These are phyloP conservation scores for Abramis brama DNA, from an alignment of 2,113 vertebrate species.

Conservation along the genomic window DNA sequence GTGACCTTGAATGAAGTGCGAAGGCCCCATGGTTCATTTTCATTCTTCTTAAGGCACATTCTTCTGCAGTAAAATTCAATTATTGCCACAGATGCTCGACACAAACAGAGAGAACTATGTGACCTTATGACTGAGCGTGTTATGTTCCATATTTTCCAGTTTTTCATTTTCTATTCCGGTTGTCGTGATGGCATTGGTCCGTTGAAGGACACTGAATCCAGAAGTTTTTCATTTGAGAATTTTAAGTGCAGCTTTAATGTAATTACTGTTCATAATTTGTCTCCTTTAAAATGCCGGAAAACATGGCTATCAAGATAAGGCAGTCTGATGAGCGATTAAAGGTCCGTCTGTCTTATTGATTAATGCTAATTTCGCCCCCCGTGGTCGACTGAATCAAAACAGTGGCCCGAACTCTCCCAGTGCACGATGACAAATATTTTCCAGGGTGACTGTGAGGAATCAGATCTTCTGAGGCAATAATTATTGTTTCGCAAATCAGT, in stretches of 20 bases:
- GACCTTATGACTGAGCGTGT: background rate
- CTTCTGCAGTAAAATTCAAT: background rate
- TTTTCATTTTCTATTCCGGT: background rate
- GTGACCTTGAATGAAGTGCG: slow-evolving; percentile 28
- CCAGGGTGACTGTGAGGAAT: background rate
- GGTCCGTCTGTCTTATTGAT: slow-evolving; percentile 16
- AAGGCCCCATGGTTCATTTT: background rate
- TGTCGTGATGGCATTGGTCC: background rate
- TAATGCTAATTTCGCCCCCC: slow-evolving; percentile 37
- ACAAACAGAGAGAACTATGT: background rate
- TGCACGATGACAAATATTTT: slow-evolving; percentile 1
- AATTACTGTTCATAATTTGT: slow-evolving; percentile 4
- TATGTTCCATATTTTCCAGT: background rate
- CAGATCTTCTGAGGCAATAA: background rate
- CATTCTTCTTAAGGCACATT: slow-evolving; percentile 11
- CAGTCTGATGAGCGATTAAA: slow-evolving; percentile 31
- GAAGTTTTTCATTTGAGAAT: background rate
- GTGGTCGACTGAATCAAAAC: slow-evolving; percentile 22
- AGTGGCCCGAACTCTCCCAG: background rate
- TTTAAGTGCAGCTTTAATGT: slow-evolving; percentile 17
- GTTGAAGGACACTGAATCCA: background rate
- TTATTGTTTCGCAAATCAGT: slow-evolving; percentile 18
- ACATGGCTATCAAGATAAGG: background rate
- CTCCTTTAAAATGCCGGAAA: background rate
- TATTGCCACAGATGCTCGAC: background rate